phyloP scores from a whole-genome alignment of 2,797 vertebrate species.

The Distichodus sexfasciatus region DNA sequence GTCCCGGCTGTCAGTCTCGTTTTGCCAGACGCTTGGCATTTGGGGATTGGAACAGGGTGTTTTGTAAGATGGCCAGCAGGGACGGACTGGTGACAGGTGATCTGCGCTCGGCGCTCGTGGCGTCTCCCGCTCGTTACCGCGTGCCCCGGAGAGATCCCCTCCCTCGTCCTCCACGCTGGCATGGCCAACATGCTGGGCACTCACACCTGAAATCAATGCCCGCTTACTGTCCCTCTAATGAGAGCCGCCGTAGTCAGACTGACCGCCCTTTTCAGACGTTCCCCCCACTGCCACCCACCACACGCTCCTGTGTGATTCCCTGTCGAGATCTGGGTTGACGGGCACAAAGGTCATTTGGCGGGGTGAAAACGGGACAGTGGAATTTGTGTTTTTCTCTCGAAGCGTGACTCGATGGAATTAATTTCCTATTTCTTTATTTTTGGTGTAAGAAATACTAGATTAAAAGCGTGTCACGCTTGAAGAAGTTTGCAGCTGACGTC shows the following conservation, averaged over 20 bases:
- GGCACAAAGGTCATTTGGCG: not conserved
- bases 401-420: too few relatives aligned
- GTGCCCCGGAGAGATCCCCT: constrained; percentile 46
- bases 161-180: constrained; percentile 40
- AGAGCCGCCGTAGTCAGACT: constrained; percentile 7
- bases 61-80: constrained; percentile 45
- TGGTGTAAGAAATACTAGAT: too few relatives aligned
- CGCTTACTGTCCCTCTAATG: constrained; percentile 32
- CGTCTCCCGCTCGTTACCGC: constrained; percentile 20
- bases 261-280: too few relatives aligned
- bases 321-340: not conserved
- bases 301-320: not conserved
- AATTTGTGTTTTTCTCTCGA: too few relatives aligned
- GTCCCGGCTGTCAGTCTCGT: constrained; percentile 44
- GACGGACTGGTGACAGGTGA: constrained; percentile 49
- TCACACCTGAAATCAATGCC: constrained; percentile 37
- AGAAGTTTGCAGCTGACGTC: too few relatives aligned
- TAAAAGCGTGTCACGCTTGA: too few relatives aligned
- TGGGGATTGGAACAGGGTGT: constrained; percentile 44
- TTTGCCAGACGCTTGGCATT: constrained; percentile 48
- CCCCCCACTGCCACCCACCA: too few relatives aligned
- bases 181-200: constrained; percentile 10
- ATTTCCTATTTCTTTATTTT: too few relatives aligned
- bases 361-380: too few relatives aligned
- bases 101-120: constrained; percentile 33